Evolutionary conservation across 2,113 vertebrate genomes (phyloP), one percentile per base, ranked within the genome.

Genomic region (Hiodon alosoides): DNA sequence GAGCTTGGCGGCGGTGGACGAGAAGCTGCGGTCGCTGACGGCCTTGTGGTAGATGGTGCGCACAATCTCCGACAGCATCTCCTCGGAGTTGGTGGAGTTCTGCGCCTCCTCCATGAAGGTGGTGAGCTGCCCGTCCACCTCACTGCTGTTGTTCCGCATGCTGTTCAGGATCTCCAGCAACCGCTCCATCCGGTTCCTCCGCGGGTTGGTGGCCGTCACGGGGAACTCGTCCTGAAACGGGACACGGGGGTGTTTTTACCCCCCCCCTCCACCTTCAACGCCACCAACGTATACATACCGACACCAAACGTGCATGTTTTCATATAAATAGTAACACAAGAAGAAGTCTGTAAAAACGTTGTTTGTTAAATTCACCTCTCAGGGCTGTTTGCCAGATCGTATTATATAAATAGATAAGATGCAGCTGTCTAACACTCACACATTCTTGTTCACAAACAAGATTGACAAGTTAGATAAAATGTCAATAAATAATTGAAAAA

Each of bases 31-130:
- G 87, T 98, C 96, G 0, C 90, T 95, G 84, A 96, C 93, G 0
- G 96, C 95, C 84, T 94, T 98, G 85, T 90, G 88, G 83, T 98
- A 99, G 85, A 99, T 95, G 66, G 96, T 92, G 71, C 90, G 84
- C 46, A 98, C 96, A 62, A 99, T 96, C 86, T 96, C 94, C 0
- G 90, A 88, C 75, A 98, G 90, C 86, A 93, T 93, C 79, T 98
- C 95, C 89, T 98, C 97, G 0, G 93, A 97, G 81, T 90, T 94
- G 16, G 97, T 93, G 0, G 94, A 96, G 84, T 90, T 93, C 90
- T 98, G 96, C 0, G 96, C 96, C 81, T 99, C 96, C 87, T 96
- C 94, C 96, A 99, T 97, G 91, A 99, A 98, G 5, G 91, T 93
- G 80, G 91, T 91, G 72, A 98, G 95, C 85, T 96, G 95, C 81